phyloP scores from a whole-genome alignment of 2,888 invertebrate species.

The Andrena minutula region DNA sequence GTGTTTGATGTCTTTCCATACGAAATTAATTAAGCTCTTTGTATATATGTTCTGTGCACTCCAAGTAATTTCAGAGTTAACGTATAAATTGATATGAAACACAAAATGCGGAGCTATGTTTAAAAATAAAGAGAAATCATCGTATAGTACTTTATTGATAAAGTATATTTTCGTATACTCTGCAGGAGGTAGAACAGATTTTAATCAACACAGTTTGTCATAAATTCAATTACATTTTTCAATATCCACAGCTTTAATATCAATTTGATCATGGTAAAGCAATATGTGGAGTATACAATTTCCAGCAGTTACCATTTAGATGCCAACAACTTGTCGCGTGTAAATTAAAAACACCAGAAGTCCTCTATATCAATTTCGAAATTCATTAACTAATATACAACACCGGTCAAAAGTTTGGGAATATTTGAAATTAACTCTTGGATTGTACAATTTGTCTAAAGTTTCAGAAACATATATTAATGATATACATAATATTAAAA shows the following conservation, averaged over 20 bases:
- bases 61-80: background rate
- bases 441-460: too few species aligned
- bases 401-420: too few species aligned
- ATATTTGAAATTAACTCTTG: too few species aligned
- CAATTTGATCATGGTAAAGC: conserved; percentile 3
- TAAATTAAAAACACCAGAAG: conserved; percentile 1
- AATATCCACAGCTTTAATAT: conserved; percentile 1
- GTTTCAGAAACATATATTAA: too few species aligned
- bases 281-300: background rate
- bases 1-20: background rate
- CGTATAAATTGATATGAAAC: background rate
- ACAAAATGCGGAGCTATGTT: background rate
- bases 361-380: background rate
- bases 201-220: conserved; percentile 8
- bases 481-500: too few species aligned
- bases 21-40: background rate
- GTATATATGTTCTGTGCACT: background rate
- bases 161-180: background rate
- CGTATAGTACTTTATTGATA: too few species aligned
- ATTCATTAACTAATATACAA: background rate
- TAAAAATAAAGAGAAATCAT: background rate
- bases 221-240: conserved; percentile 17
- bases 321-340: background rate
- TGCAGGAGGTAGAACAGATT: background rate
- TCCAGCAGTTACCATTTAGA: background rate